Conservation (phyloP, 1,140 invertebrate species). For the Arion vulgaris region DNA sequence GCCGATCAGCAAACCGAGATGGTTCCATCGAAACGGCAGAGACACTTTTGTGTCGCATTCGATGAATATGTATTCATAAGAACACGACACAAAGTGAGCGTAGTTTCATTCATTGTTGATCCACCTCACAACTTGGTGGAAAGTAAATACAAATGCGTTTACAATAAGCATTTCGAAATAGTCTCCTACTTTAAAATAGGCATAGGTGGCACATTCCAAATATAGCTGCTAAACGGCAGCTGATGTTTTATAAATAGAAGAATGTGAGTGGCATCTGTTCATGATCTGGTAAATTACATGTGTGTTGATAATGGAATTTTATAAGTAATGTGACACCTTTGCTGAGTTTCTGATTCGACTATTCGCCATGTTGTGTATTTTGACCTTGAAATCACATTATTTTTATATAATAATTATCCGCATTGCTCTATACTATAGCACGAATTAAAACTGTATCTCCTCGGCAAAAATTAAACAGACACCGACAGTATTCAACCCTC, state of each 20-base stretch:
- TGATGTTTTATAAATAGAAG: neutral
- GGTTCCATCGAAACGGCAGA: constrained; percentile 62
- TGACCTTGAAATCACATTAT: constrained; percentile 62
- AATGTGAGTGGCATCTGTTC: neutral
- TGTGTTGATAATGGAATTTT: constrained; percentile 1
- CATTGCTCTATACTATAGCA: neutral
- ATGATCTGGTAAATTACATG: constrained; percentile 22
- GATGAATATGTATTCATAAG: constrained; percentile 33
- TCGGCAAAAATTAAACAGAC: neutral
- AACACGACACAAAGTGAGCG: constrained; percentile 23
- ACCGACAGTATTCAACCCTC: constrained; percentile 1
- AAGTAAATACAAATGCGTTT: neutral
- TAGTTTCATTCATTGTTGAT: constrained; percentile 46
- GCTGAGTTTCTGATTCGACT: constrained; percentile 31
- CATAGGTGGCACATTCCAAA: neutral
- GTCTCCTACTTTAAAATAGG: neutral
- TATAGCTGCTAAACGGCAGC: neutral
- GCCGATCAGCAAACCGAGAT: constrained; percentile 48
- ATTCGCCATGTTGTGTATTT: constrained; percentile 70
- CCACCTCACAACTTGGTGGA: constrained; percentile 38
- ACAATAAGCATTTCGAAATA: neutral
- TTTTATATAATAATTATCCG: neutral
- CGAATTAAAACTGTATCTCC: neutral
- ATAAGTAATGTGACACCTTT: constrained; percentile 42
- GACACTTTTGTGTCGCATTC: constrained; percentile 48